Evolutionary conservation across 2,797 vertebrate species (phyloP).

Genomic region (Nothura maculosa): DNA sequence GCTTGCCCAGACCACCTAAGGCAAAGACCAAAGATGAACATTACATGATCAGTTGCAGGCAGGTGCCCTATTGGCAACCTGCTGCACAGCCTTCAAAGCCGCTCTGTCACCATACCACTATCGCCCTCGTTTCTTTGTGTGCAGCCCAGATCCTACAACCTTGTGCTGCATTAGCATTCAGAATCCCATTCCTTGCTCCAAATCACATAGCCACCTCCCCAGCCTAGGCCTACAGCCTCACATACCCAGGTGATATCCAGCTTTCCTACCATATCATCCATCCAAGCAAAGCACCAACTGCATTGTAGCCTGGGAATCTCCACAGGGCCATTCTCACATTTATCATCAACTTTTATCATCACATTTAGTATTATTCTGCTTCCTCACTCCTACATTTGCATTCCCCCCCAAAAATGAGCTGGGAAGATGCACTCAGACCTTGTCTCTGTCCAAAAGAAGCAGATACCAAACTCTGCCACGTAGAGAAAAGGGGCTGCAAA

Average conservation of each 20-base stretch:
- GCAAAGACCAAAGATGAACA: background rate
- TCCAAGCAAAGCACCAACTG: background rate
- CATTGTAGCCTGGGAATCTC: background rate
- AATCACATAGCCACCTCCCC: background rate
- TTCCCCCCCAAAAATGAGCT: background rate
- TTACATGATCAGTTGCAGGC: background rate
- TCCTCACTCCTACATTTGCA: background rate
- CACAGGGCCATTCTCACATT: background rate
- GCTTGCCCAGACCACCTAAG: constrained; percentile 79
- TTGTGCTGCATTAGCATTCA: background rate
- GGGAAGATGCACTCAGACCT: background rate
- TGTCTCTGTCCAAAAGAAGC: background rate
- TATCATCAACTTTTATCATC: background rate
- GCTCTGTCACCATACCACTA: background rate
- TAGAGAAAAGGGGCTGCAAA: background rate
- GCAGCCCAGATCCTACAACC: background rate
- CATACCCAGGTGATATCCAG: background rate
- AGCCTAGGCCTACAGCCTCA: background rate
- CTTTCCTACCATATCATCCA: background rate
- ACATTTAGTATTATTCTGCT: background rate
- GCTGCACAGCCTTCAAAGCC: background rate
- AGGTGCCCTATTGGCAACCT: background rate
- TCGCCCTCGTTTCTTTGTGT: background rate
- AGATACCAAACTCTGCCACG: background rate
- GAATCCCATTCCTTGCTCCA: background rate